phyloP scores from a whole-genome alignment of 2,888 invertebrate genomes.

The Callyntrura guangdongensis region DNA sequence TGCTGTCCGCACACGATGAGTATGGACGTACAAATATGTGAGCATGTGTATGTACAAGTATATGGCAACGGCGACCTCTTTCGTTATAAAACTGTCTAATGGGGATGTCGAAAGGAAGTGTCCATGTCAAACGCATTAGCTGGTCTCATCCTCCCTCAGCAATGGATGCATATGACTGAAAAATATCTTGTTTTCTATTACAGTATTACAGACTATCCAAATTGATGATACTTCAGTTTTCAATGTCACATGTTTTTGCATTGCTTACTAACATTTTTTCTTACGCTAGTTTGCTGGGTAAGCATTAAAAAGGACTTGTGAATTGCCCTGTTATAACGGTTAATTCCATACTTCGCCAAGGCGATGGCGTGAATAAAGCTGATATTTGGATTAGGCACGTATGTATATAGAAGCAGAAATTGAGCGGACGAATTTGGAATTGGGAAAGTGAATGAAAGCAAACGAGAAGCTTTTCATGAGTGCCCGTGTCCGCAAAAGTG shows the following conservation, averaged over 20 bases:
- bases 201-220: not conserved
- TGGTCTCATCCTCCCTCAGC: not conserved
- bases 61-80: too few species aligned
- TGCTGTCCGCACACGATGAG: too few species aligned
- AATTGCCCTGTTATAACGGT: not conserved
- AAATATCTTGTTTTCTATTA: not conserved
- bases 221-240: conserved; percentile 49
- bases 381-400: not conserved
- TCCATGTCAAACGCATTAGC: not conserved
- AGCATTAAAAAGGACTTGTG: not conserved
- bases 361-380: not conserved
- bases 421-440: not conserved
- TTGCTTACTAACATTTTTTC: conserved; percentile 19
- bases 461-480: not conserved
- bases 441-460: not conserved
- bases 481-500: not conserved
- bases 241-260: conserved; percentile 35
- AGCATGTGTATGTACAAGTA: too few species aligned
- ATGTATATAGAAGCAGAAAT: not conserved
- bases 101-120: not conserved
- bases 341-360: conserved; percentile 22
- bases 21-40: too few species aligned
- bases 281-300: not conserved
- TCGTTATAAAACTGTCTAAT: too few species aligned
- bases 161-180: not conserved